Conservation (phyloP, 2,888 invertebrate species). For the Leptura quadrifasciata region DNA sequence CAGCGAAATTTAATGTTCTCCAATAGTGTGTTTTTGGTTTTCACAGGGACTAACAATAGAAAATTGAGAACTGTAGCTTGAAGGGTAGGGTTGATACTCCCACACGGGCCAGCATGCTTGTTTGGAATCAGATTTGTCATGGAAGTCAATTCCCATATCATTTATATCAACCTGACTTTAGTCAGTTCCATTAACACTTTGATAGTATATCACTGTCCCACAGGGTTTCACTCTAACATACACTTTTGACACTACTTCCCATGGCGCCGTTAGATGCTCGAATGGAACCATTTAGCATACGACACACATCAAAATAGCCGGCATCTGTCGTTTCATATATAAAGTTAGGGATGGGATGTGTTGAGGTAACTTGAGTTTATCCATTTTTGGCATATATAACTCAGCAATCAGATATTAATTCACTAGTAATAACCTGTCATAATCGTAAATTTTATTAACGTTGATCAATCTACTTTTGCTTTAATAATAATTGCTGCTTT, state of each 20-base stretch:
- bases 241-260: constrained; percentile 4
- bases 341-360: background rate
- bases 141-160: background rate
- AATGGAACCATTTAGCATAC: background rate
- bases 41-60: background rate
- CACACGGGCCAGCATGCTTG: background rate
- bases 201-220: background rate
- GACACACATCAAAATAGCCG: background rate
- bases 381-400: background rate
- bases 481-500: no score
- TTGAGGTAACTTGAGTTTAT: background rate
- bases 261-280: background rate
- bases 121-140: background rate
- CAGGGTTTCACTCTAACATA: background rate
- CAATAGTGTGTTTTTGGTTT: no score
- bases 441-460: no score
- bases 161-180: background rate
- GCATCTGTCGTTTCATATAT: background rate
- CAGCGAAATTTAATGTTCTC: no score
- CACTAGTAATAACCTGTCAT: no score
- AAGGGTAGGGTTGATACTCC: background rate
- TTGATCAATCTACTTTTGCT: no score
- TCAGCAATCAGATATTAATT: no score
- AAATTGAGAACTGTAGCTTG: background rate
- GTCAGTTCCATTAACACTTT: background rate